These are phyloP conservation scores for Himalopsyche phryganea DNA, from an alignment of 1,140 invertebrate species.

Conservation along the genomic window DNA sequence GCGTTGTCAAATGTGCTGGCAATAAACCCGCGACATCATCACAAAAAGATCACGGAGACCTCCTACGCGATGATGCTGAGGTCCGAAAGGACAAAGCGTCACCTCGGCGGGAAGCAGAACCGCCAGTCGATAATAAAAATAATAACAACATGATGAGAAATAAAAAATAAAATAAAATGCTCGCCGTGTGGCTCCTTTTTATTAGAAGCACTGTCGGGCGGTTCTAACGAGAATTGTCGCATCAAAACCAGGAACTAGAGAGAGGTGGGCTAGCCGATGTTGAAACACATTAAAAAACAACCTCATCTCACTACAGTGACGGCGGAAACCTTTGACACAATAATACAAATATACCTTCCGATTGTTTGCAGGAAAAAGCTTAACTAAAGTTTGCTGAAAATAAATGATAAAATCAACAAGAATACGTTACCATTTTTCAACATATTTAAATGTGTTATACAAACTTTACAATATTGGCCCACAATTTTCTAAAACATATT, in stretches of 20 bases:
- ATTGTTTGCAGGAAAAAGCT: no score
- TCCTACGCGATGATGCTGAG: conserved; percentile 10
- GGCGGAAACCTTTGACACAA: no score
- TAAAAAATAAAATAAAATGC: background rate
- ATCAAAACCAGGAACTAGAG: conserved; percentile 22
- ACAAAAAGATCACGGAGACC: conserved; percentile 3
- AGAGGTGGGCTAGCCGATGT: conserved; percentile 2
- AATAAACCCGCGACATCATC: no score
- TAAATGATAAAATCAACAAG: background rate
- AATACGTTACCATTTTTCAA: no score
- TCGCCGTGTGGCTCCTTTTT: background rate
- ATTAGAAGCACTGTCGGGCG: background rate
- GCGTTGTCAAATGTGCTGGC: no score
- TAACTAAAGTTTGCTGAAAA: no score
- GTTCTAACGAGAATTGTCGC: conserved; percentile 4
- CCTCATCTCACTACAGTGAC: no score
- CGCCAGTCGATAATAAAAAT: background rate
- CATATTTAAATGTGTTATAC: no score
- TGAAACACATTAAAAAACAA: conserved; percentile 5
- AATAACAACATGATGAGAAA: background rate
- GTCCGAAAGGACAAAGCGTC: no score
- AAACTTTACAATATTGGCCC: no score
- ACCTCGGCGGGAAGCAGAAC: conserved; percentile 4
- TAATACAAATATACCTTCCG: no score
- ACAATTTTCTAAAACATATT: no score